Conservation (phyloP, 1,140 invertebrate genomes). For the Dinoponera quadriceps region DNA sequence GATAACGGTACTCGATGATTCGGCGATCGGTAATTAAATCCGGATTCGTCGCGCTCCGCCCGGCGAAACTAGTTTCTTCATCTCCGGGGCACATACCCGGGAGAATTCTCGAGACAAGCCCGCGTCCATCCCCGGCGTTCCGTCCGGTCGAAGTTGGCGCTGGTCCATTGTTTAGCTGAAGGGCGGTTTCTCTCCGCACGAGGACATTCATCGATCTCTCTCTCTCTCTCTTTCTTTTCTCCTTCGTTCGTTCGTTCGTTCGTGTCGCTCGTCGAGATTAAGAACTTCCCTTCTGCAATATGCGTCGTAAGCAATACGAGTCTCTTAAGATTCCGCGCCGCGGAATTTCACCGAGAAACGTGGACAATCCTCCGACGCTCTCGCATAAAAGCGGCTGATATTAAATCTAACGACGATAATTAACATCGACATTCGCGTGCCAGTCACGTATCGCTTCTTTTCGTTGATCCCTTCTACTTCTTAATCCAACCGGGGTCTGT, state of each 20-base stretch:
- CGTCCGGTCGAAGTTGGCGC: conserved; percentile 32
- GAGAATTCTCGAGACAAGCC: conserved; percentile 49
- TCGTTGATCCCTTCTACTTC: no score
- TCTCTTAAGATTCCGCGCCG: background rate
- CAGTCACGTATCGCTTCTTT: no score
- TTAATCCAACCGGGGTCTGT: no score
- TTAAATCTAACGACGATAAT: no score
- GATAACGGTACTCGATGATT: conserved; percentile 36
- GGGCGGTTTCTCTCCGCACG: conserved; percentile 50
- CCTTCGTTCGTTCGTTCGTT: conserved; percentile 33
- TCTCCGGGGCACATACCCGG: background rate
- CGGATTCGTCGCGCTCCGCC: background rate
- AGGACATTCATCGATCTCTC: conserved; percentile 51
- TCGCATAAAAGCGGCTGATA: no score
- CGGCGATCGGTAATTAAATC: conserved; percentile 46
- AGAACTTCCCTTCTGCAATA: conserved; percentile 31
- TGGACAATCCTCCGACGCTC: no score
- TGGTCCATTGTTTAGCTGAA: conserved; percentile 56
- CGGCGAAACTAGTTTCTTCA: conserved; percentile 43
- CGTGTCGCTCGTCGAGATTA: conserved; percentile 30
- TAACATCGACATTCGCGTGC: no score
- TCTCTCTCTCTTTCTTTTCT: no score
- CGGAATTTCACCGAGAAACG: no score
- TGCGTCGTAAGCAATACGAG: background rate
- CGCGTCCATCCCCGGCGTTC: conserved; percentile 12